These are phyloP conservation scores for Takifugu flavidus DNA, from an alignment of 2,113 vertebrate species.

Conservation along the genomic window DNA sequence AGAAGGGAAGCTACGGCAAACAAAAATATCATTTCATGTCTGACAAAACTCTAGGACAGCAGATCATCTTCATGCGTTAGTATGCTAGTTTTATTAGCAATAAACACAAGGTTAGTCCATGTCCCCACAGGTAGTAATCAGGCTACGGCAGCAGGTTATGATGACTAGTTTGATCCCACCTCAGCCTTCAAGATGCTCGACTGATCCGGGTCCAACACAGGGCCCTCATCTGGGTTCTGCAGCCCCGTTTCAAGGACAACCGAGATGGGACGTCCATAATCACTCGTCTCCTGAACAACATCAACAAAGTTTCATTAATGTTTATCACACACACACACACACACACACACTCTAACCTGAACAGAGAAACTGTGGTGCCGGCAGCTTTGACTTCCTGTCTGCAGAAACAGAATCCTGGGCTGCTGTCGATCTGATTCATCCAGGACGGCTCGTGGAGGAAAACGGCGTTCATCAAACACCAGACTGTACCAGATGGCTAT, in stretches of 20 bases:
- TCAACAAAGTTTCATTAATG: neutral
- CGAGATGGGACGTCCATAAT: constrained; percentile 84
- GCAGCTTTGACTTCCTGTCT: constrained; percentile 66
- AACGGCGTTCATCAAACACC: constrained; percentile 82
- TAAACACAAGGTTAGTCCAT: neutral
- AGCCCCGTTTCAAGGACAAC: constrained; percentile 80
- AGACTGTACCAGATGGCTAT: constrained; percentile 79
- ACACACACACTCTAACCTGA: constrained; percentile 72
- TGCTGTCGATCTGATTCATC: constrained; percentile 75
- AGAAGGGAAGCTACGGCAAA: constrained; percentile 84
- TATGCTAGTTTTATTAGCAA: no score
- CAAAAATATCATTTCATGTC: neutral
- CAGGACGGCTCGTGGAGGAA: constrained; percentile 80
- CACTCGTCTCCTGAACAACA: constrained; percentile 81
- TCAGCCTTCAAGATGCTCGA: constrained; percentile 77
- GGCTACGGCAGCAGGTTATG: no score
- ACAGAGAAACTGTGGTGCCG: constrained; percentile 82
- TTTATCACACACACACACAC: neutral
- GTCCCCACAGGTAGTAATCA: no score
- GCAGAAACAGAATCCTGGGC: constrained; percentile 59
- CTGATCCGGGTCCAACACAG: constrained; percentile 85
- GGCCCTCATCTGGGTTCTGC: constrained; percentile 72
- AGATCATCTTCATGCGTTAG: no score
- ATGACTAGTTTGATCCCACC: constrained; percentile 59
- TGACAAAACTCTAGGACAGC: no score